Conservation (phyloP, 2,797 vertebrate species). For the Cynopterus sphinx region DNA sequence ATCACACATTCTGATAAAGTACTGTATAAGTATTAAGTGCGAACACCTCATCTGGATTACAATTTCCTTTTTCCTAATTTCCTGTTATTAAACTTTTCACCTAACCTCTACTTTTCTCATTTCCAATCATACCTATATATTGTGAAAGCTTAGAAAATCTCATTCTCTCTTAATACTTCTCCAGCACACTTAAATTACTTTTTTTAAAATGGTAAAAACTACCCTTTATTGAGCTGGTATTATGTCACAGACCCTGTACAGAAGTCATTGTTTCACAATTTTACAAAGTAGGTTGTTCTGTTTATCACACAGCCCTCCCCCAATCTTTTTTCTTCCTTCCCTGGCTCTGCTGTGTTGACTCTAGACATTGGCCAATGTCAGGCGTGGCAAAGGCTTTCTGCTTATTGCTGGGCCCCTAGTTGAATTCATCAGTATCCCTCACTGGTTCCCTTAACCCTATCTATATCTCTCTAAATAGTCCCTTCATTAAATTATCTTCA, state of each 20-base stretch:
- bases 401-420: neutral
- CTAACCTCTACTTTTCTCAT: neutral
- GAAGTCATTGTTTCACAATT: neutral
- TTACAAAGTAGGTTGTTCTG: neutral
- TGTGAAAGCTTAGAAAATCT: constrained; percentile 7
- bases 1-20: neutral
- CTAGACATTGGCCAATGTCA: neutral
- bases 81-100: constrained; percentile 16
- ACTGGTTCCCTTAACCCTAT: neutral
- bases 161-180: neutral
- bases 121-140: neutral
- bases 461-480: neutral
- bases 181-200: neutral
- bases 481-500: constrained; percentile 11
- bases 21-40: neutral
- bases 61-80: neutral
- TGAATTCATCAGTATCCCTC: neutral
- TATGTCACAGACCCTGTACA: neutral
- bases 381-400: neutral
- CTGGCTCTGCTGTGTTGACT: neutral
- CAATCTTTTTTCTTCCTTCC: neutral
- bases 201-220: neutral
- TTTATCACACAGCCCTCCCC: neutral
- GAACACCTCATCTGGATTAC: neutral
- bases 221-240: neutral